These are phyloP conservation scores for Sphenopsis melanotis DNA, from an alignment of 2,797 vertebrate species.

Conservation along the genomic window DNA sequence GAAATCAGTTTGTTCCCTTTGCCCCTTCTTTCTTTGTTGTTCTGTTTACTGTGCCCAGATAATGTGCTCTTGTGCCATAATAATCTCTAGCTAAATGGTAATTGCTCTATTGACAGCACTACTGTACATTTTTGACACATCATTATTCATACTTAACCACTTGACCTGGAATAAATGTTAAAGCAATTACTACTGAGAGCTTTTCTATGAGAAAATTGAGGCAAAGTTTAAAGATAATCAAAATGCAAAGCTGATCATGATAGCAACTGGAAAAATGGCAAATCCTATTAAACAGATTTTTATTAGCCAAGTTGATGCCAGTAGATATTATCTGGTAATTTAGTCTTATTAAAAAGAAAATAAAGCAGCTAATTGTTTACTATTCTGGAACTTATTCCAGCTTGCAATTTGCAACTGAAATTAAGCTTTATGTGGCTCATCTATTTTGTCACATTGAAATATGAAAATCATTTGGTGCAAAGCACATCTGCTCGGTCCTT, in stretches of 20 bases:
- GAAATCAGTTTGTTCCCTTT: conserved; percentile 69
- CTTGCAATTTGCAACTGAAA: conserved; percentile 80
- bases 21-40: conserved; percentile 77
- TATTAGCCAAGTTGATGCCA: conserved; percentile 84
- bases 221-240: conserved; percentile 86
- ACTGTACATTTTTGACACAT: conserved; percentile 88
- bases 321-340: conserved; percentile 84
- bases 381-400: conserved; percentile 79
- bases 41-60: conserved; percentile 80
- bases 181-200: conserved; percentile 86
- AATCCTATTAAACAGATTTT: conserved; percentile 84
- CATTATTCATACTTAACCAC: conserved; percentile 93
- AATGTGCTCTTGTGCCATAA: conserved; percentile 83
- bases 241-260: conserved; percentile 81
- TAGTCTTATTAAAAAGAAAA: conserved; percentile 85
- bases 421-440: conserved; percentile 81
- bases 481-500: conserved; percentile 75
- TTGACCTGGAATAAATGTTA: conserved; percentile 91
- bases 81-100: conserved; percentile 86
- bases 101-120: conserved; percentile 88
- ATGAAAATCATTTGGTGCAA: conserved; percentile 77
- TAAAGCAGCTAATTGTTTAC: conserved; percentile 85
- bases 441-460: conserved; percentile 84
- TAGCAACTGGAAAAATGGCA: conserved; percentile 84
- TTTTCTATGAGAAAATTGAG: conserved; percentile 82